phyloP scores from a whole-genome alignment of 2,797 vertebrate species.

The Sphenodon punctatus region DNA sequence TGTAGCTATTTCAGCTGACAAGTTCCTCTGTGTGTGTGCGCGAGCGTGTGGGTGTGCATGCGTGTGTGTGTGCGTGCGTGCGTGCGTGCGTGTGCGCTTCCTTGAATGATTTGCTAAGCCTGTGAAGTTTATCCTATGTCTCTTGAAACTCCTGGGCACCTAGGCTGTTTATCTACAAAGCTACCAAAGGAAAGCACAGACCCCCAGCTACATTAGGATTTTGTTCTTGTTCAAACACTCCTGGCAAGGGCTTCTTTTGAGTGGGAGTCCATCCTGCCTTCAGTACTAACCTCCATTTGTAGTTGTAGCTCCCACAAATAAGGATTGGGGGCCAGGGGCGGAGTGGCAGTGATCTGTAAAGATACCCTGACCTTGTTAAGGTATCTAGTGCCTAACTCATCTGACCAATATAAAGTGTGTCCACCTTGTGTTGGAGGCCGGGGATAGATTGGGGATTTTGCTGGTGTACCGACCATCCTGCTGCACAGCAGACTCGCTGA shows the following conservation, averaged over 20 bases:
- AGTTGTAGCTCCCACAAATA: too few species aligned
- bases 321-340: too few species aligned
- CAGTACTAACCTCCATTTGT: slow-evolving; percentile 39
- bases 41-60: neutral
- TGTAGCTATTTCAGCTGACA: neutral
- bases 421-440: too few species aligned
- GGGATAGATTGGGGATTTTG: too few species aligned
- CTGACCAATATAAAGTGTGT: too few species aligned
- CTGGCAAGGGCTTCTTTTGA: neutral
- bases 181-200: neutral
- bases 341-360: too few species aligned
- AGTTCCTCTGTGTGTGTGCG: neutral
- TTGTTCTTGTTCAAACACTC: neutral
- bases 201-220: neutral
- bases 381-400: too few species aligned
- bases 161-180: neutral
- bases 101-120: neutral
- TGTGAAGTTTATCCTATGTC: neutral
- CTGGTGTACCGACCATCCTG: too few species aligned
- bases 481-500: too few species aligned
- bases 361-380: too few species aligned
- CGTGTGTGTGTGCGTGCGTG: neutral
- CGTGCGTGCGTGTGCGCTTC: too few species aligned
- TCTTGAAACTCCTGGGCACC: neutral
- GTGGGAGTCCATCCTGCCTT: neutral